Conservation (phyloP, 2,113 vertebrate species). For the Bungarus multicinctus region DNA sequence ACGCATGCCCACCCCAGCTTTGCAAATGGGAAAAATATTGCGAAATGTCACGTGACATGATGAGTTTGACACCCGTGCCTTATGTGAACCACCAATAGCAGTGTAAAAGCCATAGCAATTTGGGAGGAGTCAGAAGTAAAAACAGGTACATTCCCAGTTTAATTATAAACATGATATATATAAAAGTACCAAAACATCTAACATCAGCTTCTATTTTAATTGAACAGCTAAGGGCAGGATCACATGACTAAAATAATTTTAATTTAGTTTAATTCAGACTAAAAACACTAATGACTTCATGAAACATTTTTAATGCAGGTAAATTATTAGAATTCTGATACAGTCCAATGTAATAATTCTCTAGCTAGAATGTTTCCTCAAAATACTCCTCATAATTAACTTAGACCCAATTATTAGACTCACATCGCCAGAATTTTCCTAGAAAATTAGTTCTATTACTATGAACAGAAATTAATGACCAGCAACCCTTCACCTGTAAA, state of each 20-base stretch:
- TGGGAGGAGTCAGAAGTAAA: neutral
- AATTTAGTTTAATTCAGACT: neutral
- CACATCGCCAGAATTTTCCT: neutral
- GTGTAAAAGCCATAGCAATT: neutral
- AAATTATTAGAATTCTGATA: neutral
- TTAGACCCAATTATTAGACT: neutral
- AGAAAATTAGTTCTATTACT: neutral
- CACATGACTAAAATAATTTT: neutral
- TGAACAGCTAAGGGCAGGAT: neutral
- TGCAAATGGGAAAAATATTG: too few relatives aligned
- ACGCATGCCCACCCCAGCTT: too few relatives aligned
- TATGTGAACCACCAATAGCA: neutral
- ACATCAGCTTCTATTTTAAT: neutral
- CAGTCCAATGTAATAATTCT: neutral
- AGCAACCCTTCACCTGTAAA: neutral
- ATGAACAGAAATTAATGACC: neutral
- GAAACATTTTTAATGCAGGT: neutral
- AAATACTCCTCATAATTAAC: neutral
- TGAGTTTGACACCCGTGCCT: neutral
- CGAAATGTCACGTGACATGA: too few relatives aligned
- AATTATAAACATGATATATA: neutral
- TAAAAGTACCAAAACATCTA: neutral
- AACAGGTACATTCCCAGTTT: neutral
- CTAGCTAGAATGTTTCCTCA: neutral
- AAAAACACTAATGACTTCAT: neutral